Evolutionary conservation across 1,140 invertebrate species (phyloP).

Genomic region (Penaeus chinensis): DNA sequence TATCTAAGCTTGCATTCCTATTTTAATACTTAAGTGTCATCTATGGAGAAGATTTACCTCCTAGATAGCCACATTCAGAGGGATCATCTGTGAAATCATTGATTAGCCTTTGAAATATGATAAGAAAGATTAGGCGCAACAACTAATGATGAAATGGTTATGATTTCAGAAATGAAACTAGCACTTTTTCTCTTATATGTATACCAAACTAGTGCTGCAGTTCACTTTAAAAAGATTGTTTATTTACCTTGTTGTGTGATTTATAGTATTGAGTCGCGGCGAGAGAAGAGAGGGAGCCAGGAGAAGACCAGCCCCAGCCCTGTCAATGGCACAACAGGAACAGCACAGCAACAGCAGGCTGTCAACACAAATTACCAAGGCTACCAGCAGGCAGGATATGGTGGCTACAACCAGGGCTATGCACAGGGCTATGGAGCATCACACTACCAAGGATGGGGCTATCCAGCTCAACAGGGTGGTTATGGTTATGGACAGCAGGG

Average conservation of each 20-base stretch:
- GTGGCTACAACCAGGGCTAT: constrained; percentile 46
- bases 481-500: constrained; percentile 57
- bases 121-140: too few species aligned
- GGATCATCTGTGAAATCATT: too few species aligned
- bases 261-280: constrained; percentile 36
- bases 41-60: too few species aligned
- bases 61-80: too few species aligned
- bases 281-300: constrained; percentile 45
- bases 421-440: constrained; percentile 50
- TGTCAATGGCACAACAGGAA: constrained; percentile 41
- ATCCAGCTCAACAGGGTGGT: constrained; percentile 48
- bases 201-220: too few species aligned
- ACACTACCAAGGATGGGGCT: constrained; percentile 57
- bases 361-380: constrained; percentile 35
- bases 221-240: too few species aligned
- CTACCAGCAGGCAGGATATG: constrained; percentile 48
- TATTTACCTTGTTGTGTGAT: background rate
- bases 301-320: constrained; percentile 47
- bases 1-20: too few species aligned
- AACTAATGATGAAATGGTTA: too few species aligned
- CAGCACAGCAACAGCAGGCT: background rate
- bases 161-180: too few species aligned
- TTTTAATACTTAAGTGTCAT: too few species aligned
- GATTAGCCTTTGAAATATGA: too few species aligned
- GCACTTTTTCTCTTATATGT: too few species aligned